These are phyloP conservation scores for Sclerodermus sp. DNA, from an alignment of 2,888 invertebrate genomes.

Conservation along the genomic window DNA sequence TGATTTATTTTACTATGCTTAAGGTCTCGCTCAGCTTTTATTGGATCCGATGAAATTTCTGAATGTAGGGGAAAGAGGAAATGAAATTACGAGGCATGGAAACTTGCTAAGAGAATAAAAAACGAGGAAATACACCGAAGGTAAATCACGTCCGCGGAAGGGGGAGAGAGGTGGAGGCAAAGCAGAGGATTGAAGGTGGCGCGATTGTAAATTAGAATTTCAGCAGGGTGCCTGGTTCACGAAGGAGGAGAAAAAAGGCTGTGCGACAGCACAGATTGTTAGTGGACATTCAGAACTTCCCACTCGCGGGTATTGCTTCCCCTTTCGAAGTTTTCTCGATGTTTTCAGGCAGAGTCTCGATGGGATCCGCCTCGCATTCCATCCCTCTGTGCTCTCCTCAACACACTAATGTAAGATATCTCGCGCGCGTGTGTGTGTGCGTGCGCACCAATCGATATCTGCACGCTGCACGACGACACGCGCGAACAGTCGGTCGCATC, in stretches of 20 bases:
- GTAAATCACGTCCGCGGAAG: not conserved
- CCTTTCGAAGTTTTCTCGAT: conserved; percentile 42
- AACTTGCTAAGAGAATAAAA: too few relatives aligned
- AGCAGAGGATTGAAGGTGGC: not conserved
- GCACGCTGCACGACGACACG: not conserved
- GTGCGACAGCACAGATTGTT: conserved; percentile 34
- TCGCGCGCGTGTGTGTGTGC: not conserved
- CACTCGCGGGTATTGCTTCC: conserved; percentile 43
- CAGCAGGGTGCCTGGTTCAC: not conserved
- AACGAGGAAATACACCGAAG: too few relatives aligned
- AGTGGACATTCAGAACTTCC: conserved; percentile 52
- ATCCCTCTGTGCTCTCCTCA: not conserved
- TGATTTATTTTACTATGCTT: too few relatives aligned
- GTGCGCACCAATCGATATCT: not conserved
- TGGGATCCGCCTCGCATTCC: conserved; percentile 14
- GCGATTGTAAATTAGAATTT: conserved; percentile 12
- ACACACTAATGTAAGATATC: not conserved
- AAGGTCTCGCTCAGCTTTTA: too few relatives aligned
- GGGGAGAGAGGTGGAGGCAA: not conserved
- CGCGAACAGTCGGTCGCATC: too few relatives aligned
- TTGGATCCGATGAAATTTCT: too few relatives aligned
- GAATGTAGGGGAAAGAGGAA: too few relatives aligned
- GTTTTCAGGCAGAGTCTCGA: conserved; percentile 31
- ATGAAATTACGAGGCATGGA: too few relatives aligned
- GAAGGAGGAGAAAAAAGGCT: conserved; percentile 1